phyloP scores from a whole-genome alignment of 2,113 vertebrate species.

The Thomomys bottae region DNA sequence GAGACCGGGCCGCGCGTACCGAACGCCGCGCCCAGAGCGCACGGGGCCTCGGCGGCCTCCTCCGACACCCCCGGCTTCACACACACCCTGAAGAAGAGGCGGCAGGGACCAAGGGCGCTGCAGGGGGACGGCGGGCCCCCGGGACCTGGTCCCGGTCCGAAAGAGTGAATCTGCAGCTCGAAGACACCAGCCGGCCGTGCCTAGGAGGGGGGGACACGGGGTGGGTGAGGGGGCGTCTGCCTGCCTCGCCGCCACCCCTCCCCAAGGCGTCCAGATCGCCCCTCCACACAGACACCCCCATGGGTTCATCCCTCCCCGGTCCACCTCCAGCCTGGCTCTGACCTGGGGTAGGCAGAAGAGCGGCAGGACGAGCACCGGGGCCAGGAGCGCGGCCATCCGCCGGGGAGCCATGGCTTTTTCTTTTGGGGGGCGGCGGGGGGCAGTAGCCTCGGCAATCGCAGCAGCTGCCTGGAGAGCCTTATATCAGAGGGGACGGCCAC shows the following conservation, averaged over 20 bases:
- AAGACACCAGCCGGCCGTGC: slow-evolving; percentile 88
- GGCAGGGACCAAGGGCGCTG: slow-evolving; percentile 81
- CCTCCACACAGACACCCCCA: neutral
- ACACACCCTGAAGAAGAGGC: slow-evolving; percentile 92
- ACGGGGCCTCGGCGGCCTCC: slow-evolving; percentile 87
- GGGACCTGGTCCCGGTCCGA: slow-evolving; percentile 69
- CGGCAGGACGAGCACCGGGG: slow-evolving; percentile 29
- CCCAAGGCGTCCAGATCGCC: neutral
- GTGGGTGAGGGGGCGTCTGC: neutral
- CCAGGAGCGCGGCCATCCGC: neutral
- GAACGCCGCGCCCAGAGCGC: slow-evolving; percentile 88
- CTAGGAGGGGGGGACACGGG: slow-evolving; percentile 74
- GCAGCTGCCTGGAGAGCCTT: slow-evolving; percentile 50
- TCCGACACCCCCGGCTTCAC: slow-evolving; percentile 89
- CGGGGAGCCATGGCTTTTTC: slow-evolving; percentile 62
- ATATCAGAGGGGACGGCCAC: slow-evolving; percentile 62
- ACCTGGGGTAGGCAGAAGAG: slow-evolving; percentile 73
- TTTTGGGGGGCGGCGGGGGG: neutral
- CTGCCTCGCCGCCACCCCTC: neutral
- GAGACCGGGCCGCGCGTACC: slow-evolving; percentile 84
- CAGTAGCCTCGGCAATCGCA: slow-evolving; percentile 28
- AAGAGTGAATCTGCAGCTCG: slow-evolving; percentile 92
- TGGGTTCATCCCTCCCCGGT: neutral
- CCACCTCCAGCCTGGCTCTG: slow-evolving; percentile 11
- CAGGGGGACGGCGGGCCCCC: slow-evolving; percentile 61